phyloP scores from a whole-genome alignment of 2,797 vertebrate genomes.

The Micropoecilia bifurca region DNA sequence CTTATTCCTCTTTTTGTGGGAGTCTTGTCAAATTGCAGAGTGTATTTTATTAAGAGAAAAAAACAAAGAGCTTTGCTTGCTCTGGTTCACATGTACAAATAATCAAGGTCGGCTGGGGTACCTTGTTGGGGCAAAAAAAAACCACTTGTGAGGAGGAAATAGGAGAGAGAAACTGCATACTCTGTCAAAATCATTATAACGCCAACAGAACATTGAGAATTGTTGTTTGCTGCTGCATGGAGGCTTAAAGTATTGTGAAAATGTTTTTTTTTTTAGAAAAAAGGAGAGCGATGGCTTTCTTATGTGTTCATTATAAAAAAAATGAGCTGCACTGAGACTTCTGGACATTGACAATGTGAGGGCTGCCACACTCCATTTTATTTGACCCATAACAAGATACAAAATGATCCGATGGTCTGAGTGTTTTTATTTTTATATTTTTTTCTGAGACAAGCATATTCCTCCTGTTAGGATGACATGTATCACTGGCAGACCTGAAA shows the following conservation, averaged over 20 bases:
- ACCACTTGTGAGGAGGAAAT: background rate
- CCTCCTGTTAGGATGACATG: slow-evolving; percentile 4
- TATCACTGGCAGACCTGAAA: background rate
- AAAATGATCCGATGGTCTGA: slow-evolving; percentile 19
- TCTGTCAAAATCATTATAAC: background rate
- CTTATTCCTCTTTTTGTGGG: background rate
- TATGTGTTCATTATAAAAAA: background rate
- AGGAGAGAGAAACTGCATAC: background rate
- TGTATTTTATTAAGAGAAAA: slow-evolving; percentile 1
- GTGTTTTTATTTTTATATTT: background rate
- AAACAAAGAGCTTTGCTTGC: background rate
- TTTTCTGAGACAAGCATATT: background rate
- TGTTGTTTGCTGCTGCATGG: background rate
- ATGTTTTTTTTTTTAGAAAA: background rate
- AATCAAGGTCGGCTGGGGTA: background rate
- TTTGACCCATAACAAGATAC: slow-evolving; percentile 21
- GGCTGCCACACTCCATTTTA: slow-evolving; percentile 20
- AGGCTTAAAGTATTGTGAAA: background rate
- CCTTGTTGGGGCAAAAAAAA: background rate
- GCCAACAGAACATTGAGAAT: background rate
- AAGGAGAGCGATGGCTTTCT: background rate
- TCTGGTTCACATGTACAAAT: background rate
- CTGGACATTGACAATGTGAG: slow-evolving; percentile 14
- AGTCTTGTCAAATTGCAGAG: background rate
- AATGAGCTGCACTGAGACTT: slow-evolving; percentile 7